Evolutionary conservation across 2,797 vertebrate genomes (phyloP).

Genomic region (Alosa sapidissima): DNA sequence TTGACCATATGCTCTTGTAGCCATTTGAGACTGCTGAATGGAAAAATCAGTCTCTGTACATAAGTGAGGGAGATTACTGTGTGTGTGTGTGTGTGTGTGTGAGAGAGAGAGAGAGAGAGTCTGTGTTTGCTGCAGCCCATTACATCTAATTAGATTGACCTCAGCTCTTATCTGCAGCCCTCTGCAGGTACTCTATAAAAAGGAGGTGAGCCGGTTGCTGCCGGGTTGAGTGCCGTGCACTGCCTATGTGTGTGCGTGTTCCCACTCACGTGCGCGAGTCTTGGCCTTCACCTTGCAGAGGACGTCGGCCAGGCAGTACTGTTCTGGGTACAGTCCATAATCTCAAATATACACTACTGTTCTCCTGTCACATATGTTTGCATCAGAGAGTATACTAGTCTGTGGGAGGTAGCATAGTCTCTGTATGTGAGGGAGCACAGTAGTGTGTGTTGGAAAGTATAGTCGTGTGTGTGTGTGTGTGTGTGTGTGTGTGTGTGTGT

Average conservation of each 20-base stretch:
- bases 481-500: neutral
- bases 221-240: constrained; percentile 26
- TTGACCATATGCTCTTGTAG: constrained; percentile 67
- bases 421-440: too few species aligned
- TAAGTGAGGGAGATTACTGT: constrained; percentile 21
- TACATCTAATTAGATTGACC: constrained; percentile 65
- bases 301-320: neutral
- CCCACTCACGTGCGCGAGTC: neutral
- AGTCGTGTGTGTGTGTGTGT: neutral
- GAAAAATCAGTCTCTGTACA: constrained; percentile 18
- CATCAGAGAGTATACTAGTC: too few species aligned
- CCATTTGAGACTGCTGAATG: constrained; percentile 42
- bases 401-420: too few species aligned
- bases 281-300: constrained; percentile 25
- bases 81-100: constrained; percentile 42
- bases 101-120: constrained; percentile 2
- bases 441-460: too few species aligned
- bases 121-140: constrained; percentile 53
- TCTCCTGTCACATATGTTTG: too few species aligned
- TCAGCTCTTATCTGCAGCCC: constrained; percentile 55
- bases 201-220: constrained; percentile 30
- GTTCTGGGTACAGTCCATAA: neutral
- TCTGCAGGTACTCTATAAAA: constrained; percentile 45
- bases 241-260: constrained; percentile 39
- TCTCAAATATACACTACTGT: too few species aligned